These are phyloP conservation scores for Thalassarche chlororhynchos DNA, from an alignment of 2,113 vertebrate species.

Conservation along the genomic window DNA sequence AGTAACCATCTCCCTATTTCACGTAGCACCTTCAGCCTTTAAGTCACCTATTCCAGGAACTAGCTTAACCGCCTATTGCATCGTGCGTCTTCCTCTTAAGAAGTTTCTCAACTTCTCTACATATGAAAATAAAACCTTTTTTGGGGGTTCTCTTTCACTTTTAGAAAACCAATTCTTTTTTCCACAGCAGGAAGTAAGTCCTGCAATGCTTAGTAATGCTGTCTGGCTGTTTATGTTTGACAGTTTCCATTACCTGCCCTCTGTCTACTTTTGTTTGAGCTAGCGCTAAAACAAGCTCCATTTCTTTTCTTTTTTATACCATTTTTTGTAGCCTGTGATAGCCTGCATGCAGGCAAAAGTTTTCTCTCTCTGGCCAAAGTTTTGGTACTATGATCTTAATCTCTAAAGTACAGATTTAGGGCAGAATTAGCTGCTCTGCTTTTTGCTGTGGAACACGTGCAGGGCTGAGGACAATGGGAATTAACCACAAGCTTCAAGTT, in stretches of 20 bases:
- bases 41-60: neutral
- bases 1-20: neutral
- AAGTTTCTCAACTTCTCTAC: neutral
- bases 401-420: neutral
- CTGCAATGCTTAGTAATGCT: neutral
- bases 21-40: neutral
- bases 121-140: neutral
- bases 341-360: neutral
- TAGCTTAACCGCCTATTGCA: neutral
- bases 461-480: neutral
- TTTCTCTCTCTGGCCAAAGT: neutral
- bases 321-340: neutral
- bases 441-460: neutral
- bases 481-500: neutral
- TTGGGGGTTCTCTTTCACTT: neutral
- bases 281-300: neutral
- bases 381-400: neutral
- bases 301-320: neutral
- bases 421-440: neutral
- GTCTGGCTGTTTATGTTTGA: neutral
- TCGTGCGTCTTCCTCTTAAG: neutral
- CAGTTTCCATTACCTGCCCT: neutral
- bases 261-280: neutral
- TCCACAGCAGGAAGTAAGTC: neutral
- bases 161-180: neutral